Evolutionary conservation across 2,113 vertebrate species (phyloP).

Genomic region (Otus sunia): DNA sequence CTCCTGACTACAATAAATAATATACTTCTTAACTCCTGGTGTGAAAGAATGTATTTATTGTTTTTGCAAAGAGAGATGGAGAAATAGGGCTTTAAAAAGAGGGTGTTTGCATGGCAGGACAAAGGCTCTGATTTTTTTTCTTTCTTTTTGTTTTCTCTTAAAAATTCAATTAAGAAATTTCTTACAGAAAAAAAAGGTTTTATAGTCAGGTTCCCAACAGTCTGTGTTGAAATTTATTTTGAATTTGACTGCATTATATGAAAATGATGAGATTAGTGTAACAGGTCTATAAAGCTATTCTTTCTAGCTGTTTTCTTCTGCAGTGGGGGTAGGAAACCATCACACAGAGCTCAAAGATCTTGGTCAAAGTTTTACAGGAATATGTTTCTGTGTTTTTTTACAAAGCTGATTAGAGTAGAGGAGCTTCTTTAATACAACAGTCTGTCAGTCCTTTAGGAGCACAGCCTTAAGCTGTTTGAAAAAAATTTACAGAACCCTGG

Average conservation of each 20-base stretch:
- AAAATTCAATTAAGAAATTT: neutral
- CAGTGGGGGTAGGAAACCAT: neutral
- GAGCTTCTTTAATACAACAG: slow-evolving; percentile 19
- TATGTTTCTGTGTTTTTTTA: slow-evolving; percentile 16
- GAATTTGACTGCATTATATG: neutral
- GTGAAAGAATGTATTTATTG: slow-evolving; percentile 51
- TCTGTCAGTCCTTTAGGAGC: slow-evolving; percentile 6
- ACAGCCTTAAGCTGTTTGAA: slow-evolving; percentile 28
- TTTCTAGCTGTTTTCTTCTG: neutral
- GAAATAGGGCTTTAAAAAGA: slow-evolving; percentile 8
- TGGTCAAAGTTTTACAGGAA: neutral
- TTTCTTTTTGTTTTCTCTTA: neutral
- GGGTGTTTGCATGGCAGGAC: neutral
- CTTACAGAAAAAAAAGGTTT: neutral
- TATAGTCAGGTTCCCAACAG: neutral
- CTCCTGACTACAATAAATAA: slow-evolving; percentile 70
- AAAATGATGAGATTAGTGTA: slow-evolving; percentile 29
- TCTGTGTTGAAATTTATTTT: slow-evolving; percentile 29
- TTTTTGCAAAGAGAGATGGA: slow-evolving; percentile 4
- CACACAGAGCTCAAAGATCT: slow-evolving; percentile 1
- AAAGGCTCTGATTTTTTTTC: neutral
- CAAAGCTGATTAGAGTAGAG: slow-evolving; percentile 2
- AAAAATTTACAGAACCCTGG: slow-evolving; percentile 42
- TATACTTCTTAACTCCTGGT: slow-evolving; percentile 66
- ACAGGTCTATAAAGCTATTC: slow-evolving; percentile 5